Conservation (phyloP, 2,113 vertebrate species). For the Dromaius novaehollandiae region DNA sequence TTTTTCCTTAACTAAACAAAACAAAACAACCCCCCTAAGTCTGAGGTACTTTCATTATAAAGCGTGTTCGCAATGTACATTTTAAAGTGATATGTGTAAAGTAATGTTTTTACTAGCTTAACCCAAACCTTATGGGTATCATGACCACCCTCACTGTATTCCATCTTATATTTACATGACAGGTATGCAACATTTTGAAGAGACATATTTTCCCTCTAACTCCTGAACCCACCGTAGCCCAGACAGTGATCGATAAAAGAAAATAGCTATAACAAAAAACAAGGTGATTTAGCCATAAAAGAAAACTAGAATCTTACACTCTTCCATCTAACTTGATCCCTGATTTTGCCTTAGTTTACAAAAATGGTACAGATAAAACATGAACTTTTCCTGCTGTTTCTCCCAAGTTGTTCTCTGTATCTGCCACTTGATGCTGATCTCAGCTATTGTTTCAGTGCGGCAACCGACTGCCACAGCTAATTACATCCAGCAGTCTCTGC, state of each 20-base stretch:
- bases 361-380: background rate
- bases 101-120: background rate
- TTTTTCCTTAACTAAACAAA: background rate
- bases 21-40: background rate
- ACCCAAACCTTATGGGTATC: background rate
- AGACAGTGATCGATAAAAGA: background rate
- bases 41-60: background rate
- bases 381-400: background rate
- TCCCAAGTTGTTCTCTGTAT: background rate
- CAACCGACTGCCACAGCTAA: background rate
- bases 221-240: background rate
- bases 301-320: background rate
- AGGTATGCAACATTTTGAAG: background rate
- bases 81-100: background rate
- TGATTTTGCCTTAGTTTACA: background rate
- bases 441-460: background rate
- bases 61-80: background rate
- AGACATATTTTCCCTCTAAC: background rate
- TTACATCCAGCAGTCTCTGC: constrained; percentile 23
- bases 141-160: background rate
- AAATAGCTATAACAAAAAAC: background rate
- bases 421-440: background rate
- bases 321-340: background rate
- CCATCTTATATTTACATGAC: background rate
- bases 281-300: background rate